A percentile compares a stretch with the other conserved stretches of the same genome.
These are phyloP conservation scores for Pagrus major DNA, from an alignment of 2,113 vertebrate species.

Conservation along the genomic window DNA sequence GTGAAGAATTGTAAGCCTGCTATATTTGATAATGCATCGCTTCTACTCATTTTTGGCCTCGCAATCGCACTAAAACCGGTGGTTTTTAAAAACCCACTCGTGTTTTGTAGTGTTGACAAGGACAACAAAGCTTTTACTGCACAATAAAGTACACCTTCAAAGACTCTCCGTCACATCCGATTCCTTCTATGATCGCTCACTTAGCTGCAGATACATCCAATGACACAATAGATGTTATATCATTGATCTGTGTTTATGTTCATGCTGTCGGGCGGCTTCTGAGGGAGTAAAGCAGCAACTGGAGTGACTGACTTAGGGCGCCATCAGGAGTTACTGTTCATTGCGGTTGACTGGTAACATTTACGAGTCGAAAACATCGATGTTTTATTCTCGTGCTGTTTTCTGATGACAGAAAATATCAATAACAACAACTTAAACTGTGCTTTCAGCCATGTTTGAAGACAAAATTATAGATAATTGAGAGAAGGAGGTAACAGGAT, in stretches of 20 bases:
- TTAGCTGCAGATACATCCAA: slow-evolving; percentile 2
- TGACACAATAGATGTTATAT: neutral
- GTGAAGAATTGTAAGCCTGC: slow-evolving; percentile 35
- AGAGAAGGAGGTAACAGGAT: neutral
- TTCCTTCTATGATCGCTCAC: neutral
- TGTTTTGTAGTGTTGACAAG: neutral
- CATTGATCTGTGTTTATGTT: slow-evolving; percentile 37
- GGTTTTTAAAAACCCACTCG: neutral
- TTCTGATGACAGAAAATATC: neutral
- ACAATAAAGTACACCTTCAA: neutral
- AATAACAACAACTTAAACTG: neutral
- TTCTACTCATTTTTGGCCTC: slow-evolving; percentile 1
- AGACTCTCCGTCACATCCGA: slow-evolving; percentile 14
- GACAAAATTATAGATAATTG: no score
- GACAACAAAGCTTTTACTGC: slow-evolving; percentile 21
- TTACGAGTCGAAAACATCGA: neutral
- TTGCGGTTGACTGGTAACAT: neutral
- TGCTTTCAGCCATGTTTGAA: neutral
- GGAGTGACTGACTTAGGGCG: neutral
- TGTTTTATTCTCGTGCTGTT: neutral
- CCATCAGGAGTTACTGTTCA: neutral
- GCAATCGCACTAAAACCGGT: neutral
- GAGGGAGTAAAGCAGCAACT: neutral
- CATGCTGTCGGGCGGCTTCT: neutral
- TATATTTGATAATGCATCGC: slow-evolving; percentile 12